These are phyloP conservation scores for Drosophila grimshawi DNA, from an alignment of 1,140 invertebrate genomes.

Conservation along the genomic window DNA sequence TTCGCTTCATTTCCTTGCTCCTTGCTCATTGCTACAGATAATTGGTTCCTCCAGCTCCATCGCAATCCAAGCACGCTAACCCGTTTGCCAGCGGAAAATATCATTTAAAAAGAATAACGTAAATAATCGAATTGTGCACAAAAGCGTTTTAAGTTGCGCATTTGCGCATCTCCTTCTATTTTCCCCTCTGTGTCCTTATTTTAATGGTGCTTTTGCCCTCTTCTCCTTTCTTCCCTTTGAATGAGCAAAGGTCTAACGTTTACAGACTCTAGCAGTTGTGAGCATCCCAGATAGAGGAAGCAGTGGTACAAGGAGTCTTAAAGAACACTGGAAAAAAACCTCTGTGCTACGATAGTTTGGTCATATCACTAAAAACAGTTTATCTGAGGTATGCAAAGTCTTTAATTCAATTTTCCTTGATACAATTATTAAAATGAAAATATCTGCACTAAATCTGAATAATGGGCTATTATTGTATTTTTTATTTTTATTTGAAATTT, in stretches of 20 bases:
- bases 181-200: not conserved
- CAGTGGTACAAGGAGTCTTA: too few relatives aligned
- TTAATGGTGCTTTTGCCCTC: not conserved
- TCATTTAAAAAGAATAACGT: constrained; percentile 76
- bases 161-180: constrained; percentile 4
- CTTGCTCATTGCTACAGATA: constrained; percentile 56
- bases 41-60: constrained; percentile 62
- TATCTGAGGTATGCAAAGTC: too few relatives aligned
- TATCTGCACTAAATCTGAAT: too few relatives aligned
- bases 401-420: too few relatives aligned
- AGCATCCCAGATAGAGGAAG: not conserved
- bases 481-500: too few relatives aligned
- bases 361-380: too few relatives aligned
- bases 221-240: not conserved
- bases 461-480: too few relatives aligned
- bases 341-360: too few relatives aligned
- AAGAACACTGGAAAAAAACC: not conserved
- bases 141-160: constrained; percentile 64
- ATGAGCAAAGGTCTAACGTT: not conserved
- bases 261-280: not conserved
- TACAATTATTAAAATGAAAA: too few relatives aligned
- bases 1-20: constrained; percentile 50
- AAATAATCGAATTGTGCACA: constrained; percentile 79
- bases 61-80: constrained; percentile 48
- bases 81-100: constrained; percentile 59